Percentiles rank a stretch among this genome's conserved stretches.
Evolutionary conservation across 1,140 invertebrate species (phyloP).

Genomic region (Leptopilina boulardi): DNA sequence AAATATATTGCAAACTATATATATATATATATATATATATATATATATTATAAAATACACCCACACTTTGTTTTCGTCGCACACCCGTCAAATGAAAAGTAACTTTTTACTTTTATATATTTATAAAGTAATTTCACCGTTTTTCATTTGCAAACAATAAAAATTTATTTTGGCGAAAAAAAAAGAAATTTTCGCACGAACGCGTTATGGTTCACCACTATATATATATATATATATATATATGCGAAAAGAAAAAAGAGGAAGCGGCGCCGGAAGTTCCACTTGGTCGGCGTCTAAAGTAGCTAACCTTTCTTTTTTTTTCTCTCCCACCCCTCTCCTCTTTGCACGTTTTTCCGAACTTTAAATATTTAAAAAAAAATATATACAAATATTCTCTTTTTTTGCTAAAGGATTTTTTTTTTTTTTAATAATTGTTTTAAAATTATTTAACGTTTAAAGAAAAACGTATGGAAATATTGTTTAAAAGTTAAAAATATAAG

Average conservation of each 20-base stretch:
- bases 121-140: constrained; percentile 15
- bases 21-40: too few species aligned
- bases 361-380: too few species aligned
- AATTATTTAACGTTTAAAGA: too few species aligned
- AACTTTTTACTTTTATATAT: background rate
- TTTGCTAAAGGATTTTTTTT: too few species aligned
- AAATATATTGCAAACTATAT: background rate
- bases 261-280: constrained; percentile 33
- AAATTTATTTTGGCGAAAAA: background rate
- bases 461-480: too few species aligned
- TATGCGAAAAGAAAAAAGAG: constrained; percentile 15
- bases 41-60: too few species aligned
- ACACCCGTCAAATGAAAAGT: background rate
- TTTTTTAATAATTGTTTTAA: too few species aligned
- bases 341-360: background rate
- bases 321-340: too few species aligned
- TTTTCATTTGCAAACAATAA: background rate
- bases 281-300: constrained; percentile 22
- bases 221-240: too few species aligned
- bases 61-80: background rate
- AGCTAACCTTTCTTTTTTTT: constrained; percentile 14
- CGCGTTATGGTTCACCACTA: constrained; percentile 10
- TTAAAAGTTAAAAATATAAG: too few species aligned
- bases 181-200: constrained; percentile 24
- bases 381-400: too few species aligned